Evolutionary conservation across 2,888 invertebrate species (phyloP), one percentile per base, ranked within the genome.

Genomic region (Drosophila quinaria): DNA sequence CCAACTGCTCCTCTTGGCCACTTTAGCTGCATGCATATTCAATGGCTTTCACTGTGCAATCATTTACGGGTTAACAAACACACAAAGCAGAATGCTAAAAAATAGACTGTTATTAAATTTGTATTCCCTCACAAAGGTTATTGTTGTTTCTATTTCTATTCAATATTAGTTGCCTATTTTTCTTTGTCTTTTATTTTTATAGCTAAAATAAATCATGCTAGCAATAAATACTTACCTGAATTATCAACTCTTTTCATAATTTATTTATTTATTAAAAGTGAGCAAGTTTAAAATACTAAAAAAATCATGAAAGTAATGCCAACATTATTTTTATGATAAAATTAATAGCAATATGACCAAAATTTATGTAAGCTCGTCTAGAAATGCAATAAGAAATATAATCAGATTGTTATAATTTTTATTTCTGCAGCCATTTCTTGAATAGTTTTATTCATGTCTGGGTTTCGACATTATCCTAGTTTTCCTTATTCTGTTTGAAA

Each of bases 1-100:
- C 19, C 55, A 50, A 35, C 3, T 31, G 37, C 44, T 49, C 6
- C 29, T 29, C 22, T 37, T 25, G 54, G 41, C 54, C 73, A 66
- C 63, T 59, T 56, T 50, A 10, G 22, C 39, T 13, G 25, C 46
- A 51, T 83, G 70, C 75, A 80, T 68, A 71, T 81, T 80, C 68
- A 72, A 56, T 62, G 35, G 33, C 22, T 19, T 22, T 46, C 39
- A 39, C 19, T n/a, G 6, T n/a, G 42, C 49, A 17, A 44, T 55
- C 71, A 41, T 52, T 51, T 42, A 6, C 29, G n/a, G 60, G 15
- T 17, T 46, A 51, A 56, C 46, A 25, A 37, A 35, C 13, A 41
- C 10, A 47, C 25, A 58, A 37, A 33, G 13, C n/a, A 31, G 19
- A 31, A 11, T 1, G 17, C 29, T 31, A 17, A 35, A 41, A 46